Evolutionary conservation across 92 coral and sea anemone genomes (phyloP).

Genomic region (Pocillopora meandrina): DNA sequence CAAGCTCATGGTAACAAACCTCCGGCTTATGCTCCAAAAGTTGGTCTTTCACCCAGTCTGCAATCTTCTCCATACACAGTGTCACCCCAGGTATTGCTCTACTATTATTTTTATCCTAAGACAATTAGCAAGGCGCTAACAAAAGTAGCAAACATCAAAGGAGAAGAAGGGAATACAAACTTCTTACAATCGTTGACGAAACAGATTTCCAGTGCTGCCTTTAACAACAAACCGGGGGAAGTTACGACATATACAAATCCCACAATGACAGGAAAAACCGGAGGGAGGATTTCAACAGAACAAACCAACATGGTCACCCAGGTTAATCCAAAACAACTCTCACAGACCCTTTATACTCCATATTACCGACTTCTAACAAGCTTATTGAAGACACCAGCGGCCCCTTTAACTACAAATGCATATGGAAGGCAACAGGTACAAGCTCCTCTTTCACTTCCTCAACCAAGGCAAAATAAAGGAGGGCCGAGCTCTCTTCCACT

Average conservation of each 20-base stretch:
- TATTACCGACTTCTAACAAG: constrained; percentile 8
- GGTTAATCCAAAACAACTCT: constrained; percentile 22
- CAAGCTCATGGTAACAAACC: neutral
- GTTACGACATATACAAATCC: constrained; percentile 8
- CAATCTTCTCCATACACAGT: constrained; percentile 2
- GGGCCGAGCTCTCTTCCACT: constrained; percentile 6
- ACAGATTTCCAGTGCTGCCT: constrained; percentile 17
- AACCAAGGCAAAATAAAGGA: neutral
- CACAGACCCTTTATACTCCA: constrained; percentile 8
- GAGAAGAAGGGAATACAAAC: constrained; percentile 3
- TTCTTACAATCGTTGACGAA: constrained; percentile 4
- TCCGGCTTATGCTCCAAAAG: constrained; percentile 4
- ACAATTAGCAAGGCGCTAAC: constrained; percentile 16
- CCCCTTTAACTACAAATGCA: neutral
- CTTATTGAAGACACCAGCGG: neutral
- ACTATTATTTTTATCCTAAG: constrained; percentile 38
- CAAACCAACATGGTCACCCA: constrained; percentile 10
- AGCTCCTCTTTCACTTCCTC: neutral
- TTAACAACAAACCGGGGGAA: neutral
- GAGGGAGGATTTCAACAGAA: neutral
- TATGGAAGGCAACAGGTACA: neutral
- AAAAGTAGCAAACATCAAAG: constrained; percentile 4
- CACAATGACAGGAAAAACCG: constrained; percentile 19
- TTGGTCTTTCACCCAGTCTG: neutral
- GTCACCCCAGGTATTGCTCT: constrained; percentile 40